A percentile compares a stretch with the other conserved stretches of the same genome.
These are phyloP conservation scores for Gambusia affinis DNA, from an alignment of 2,113 vertebrate species.

Conservation along the genomic window DNA sequence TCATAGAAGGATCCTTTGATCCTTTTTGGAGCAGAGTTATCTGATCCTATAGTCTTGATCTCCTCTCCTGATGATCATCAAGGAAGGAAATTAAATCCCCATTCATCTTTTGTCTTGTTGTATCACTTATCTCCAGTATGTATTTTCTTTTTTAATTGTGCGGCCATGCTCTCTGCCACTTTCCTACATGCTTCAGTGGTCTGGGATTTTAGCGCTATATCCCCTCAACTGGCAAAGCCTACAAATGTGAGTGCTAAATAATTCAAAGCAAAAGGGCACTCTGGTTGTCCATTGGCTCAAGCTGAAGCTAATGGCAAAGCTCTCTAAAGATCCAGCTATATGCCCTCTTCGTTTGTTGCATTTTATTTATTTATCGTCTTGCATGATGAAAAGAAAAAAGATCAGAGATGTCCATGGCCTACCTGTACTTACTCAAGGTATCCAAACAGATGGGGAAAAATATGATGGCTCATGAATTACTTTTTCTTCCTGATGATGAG, in stretches of 20 bases:
- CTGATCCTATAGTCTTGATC: neutral
- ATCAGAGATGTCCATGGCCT: neutral
- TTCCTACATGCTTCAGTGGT: conserved; percentile 28
- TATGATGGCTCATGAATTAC: conserved; percentile 24
- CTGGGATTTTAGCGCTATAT: conserved; percentile 50
- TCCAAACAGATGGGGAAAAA: neutral
- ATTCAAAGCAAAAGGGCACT: conserved; percentile 56
- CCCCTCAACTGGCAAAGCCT: conserved; percentile 41
- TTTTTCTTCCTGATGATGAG: conserved; percentile 15
- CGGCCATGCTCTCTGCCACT: conserved; percentile 19
- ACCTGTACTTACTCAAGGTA: neutral
- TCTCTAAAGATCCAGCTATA: conserved; percentile 20
- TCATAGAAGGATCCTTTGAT: conserved; percentile 2
- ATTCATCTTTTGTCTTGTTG: conserved; percentile 12
- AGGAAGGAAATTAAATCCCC: neutral
- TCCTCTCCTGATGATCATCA: conserved; percentile 5
- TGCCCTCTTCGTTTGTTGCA: conserved; percentile 26
- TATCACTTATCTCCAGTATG: conserved; percentile 5
- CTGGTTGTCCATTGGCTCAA: conserved; percentile 32
- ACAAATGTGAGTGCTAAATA: conserved; percentile 63
- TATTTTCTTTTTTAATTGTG: neutral
- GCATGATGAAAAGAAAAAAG: conserved; percentile 19
- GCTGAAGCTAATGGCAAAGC: conserved; percentile 39
- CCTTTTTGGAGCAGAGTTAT: neutral
- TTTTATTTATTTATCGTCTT: conserved; percentile 5